Evolutionary conservation across 2,888 invertebrate species (phyloP).

Genomic region (Theretra japonica): DNA sequence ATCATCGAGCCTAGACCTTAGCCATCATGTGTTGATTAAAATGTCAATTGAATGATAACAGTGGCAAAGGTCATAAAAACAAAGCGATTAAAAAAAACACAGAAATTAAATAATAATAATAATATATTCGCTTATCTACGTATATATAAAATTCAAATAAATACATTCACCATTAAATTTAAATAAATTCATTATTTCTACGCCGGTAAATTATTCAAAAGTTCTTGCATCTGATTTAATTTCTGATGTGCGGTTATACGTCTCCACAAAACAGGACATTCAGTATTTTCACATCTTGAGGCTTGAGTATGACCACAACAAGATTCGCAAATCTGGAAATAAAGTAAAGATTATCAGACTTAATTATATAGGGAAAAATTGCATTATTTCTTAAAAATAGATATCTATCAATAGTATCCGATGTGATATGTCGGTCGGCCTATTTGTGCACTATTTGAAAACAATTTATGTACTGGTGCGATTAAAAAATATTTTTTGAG

Average conservation of each 20-base stretch:
- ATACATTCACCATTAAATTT: not conserved
- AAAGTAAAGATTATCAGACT: too few species aligned
- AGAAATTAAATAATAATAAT: not conserved
- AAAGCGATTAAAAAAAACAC: not conserved
- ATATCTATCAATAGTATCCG: too few species aligned
- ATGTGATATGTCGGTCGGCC: too few species aligned
- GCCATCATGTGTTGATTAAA: too few species aligned
- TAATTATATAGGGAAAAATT: too few species aligned
- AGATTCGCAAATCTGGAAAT: conserved; percentile 66
- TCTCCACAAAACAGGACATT: conserved; percentile 74
- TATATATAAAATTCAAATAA: not conserved
- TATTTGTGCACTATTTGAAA: too few species aligned
- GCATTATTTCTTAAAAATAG: too few species aligned
- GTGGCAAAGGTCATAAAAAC: not conserved
- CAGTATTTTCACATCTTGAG: conserved; percentile 65
- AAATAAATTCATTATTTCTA: not conserved
- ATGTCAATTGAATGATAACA: not conserved
- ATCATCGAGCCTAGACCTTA: too few species aligned
- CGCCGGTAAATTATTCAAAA: conserved; percentile 60
- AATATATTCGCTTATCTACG: not conserved
- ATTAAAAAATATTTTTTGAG: too few species aligned
- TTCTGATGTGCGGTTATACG: conserved; percentile 59
- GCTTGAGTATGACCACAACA: conserved; percentile 65
- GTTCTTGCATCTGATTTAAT: conserved; percentile 58
- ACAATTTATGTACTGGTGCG: too few species aligned